Percentiles rank a stretch among this genome's conserved stretches.
Evolutionary conservation across 2,797 vertebrate species (phyloP).

Genomic region (Nasua narica): DNA sequence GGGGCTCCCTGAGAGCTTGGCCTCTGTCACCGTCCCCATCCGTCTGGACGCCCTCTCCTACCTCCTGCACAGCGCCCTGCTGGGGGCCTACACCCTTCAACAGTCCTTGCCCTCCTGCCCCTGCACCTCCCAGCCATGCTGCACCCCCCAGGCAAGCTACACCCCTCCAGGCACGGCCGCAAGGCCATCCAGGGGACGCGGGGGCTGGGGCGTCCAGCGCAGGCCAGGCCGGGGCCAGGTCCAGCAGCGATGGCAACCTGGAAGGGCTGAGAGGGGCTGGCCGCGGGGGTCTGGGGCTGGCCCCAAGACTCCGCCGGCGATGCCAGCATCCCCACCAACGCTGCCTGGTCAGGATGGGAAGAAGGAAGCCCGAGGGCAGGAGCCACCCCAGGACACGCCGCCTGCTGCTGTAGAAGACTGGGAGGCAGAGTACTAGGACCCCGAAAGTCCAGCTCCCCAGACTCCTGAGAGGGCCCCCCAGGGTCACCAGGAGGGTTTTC

Average conservation of each 20-base stretch:
- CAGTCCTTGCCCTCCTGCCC: constrained; percentile 30
- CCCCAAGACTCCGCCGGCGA: neutral
- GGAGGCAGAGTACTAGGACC: constrained; percentile 67
- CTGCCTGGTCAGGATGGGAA: neutral
- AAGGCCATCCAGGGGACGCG: neutral
- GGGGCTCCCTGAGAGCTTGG: constrained; percentile 64
- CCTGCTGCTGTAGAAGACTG: constrained; percentile 50
- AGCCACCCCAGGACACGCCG: fast-evolving
- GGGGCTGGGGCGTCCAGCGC: neutral
- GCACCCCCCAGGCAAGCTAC: neutral
- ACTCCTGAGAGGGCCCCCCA: fast-evolving
- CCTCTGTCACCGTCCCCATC: constrained; percentile 77
- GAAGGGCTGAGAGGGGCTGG: neutral
- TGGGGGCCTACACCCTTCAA: constrained; percentile 63
- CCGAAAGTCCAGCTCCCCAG: fast-evolving
- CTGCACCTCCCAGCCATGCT: neutral
- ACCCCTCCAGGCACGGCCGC: neutral
- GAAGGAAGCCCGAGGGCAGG: neutral
- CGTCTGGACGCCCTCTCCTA: constrained; percentile 80
- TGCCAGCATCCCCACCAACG: fast-evolving
- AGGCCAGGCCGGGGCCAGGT: neutral
- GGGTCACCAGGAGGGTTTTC: neutral
- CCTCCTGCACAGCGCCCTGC: constrained; percentile 78
- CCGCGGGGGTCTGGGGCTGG: neutral
- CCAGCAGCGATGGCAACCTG: neutral